Conservation (phyloP, 2,797 vertebrate genomes). For the Benthosema pterotum region DNA sequence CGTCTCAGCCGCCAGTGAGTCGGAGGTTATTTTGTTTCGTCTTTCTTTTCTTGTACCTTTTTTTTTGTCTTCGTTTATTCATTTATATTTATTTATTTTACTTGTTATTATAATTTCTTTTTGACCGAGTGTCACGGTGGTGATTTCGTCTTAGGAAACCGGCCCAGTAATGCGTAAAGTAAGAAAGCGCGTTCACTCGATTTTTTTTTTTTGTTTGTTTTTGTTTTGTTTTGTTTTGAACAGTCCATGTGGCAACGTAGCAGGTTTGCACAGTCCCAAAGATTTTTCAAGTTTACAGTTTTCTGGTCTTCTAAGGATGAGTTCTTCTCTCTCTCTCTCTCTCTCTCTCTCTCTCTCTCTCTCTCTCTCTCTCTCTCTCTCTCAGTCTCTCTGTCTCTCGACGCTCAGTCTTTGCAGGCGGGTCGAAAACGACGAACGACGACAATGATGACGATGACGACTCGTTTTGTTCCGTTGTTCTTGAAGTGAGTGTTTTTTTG, state of each 20-base stretch:
- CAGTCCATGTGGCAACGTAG: constrained; percentile 82
- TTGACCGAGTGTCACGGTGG: constrained; percentile 65
- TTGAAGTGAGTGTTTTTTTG: constrained; percentile 37
- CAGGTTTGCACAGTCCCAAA: constrained; percentile 75
- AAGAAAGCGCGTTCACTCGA: constrained; percentile 78
- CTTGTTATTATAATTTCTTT: too few species aligned
- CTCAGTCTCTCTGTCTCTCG: constrained; percentile 43
- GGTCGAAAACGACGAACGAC: constrained; percentile 72
- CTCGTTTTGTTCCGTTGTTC: constrained; percentile 3
- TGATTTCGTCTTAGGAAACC: constrained; percentile 74
- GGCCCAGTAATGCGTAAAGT: constrained; percentile 67
- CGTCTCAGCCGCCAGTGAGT: constrained; percentile 71
- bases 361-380: too few species aligned
- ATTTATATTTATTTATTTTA: too few species aligned
- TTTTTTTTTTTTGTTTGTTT: too few species aligned
- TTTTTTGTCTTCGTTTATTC: too few species aligned
- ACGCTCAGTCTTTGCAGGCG: constrained; percentile 89
- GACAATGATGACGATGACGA: constrained; percentile 66
- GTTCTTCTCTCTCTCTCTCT: constrained; percentile 14
- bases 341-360: too few species aligned
- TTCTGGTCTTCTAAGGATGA: constrained; percentile 83
- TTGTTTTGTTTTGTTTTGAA: constrained; percentile 86
- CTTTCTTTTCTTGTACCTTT: constrained; percentile 76
- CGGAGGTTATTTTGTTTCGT: constrained; percentile 80
- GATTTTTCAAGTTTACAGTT: constrained; percentile 81